Evolutionary conservation across 2,888 invertebrate species (phyloP).

Genomic region (Auanema sp.): DNA sequence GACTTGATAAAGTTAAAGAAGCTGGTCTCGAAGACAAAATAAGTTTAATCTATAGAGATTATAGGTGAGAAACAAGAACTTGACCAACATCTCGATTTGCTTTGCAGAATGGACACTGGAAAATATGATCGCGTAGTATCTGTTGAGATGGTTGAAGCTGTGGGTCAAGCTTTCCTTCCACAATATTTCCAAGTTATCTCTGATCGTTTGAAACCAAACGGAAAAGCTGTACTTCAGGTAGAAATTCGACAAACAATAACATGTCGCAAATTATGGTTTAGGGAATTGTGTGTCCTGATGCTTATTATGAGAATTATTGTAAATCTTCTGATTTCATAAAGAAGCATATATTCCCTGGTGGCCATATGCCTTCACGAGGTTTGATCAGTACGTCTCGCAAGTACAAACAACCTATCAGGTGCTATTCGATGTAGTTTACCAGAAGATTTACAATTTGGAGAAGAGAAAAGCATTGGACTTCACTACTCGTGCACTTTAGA

Average conservation of each 20-base stretch:
- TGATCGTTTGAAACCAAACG: constrained; percentile 43
- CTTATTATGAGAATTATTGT: constrained; percentile 51
- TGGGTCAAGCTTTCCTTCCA: constrained; percentile 54
- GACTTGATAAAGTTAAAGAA: constrained; percentile 36
- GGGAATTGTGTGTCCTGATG: constrained; percentile 55
- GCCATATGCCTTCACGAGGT: constrained; percentile 53
- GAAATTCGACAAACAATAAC: neutral
- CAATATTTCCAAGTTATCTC: constrained; percentile 50
- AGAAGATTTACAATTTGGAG: constrained; percentile 17
- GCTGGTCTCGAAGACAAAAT: constrained; percentile 45
- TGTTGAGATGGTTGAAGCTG: constrained; percentile 60
- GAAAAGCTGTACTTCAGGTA: constrained; percentile 50
- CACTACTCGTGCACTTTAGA: constrained; percentile 56
- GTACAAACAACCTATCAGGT: constrained; percentile 15
- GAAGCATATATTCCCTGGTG: constrained; percentile 61
- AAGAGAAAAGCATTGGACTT: constrained; percentile 34
- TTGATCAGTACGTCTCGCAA: neutral
- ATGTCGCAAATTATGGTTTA: constrained; percentile 11
- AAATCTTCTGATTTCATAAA: constrained; percentile 55
- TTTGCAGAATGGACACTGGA: constrained; percentile 43
- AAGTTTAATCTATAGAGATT: constrained; percentile 52
- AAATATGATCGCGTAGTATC: constrained; percentile 46
- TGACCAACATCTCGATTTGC: neutral
- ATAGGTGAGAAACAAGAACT: constrained; percentile 32
- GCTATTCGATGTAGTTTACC: constrained; percentile 33